Base-by-base conservation (phyloP, 2,888 invertebrate species). In the Euspilapteryx auroguttella region DNA sequence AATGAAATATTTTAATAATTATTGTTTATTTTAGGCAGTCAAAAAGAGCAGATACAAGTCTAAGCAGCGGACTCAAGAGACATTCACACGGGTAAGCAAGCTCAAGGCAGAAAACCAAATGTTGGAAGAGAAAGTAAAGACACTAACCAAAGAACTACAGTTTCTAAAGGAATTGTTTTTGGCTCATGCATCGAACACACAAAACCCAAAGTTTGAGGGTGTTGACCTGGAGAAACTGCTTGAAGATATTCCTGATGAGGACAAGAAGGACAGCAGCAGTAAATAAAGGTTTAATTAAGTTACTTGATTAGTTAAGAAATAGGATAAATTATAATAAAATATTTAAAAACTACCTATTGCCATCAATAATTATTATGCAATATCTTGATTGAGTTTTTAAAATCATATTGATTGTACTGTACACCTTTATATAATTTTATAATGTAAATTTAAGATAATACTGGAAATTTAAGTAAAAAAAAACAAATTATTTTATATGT, bases 91-190 rank as follows among this genome's bases (percentile, higher is more conserved):
- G 30, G 90, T 91, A 0, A 85, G 80, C 44, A 82, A 86, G 49
- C 54, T 91, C 21, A 86, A 86, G 50, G 82, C 80, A 6, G 90
- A 91, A 50, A 91, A 90, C 54, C 86, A 87, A 49, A 79, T 85
- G 44, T 57, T 91, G 14, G 87, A 89, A 51, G 86, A 88, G 43
- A 89, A 88, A 56, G 88, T 90, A 2, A 86, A 87, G 47, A 83
- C 86, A 31, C 64, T 90, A n/a, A 86, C 86, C 8, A 87, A 88
- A 49, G 89, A 91, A 49, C 59, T 91, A 13, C 83, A 85, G 25
- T 87, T 90, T 45, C 63, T 91, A 7, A 90, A 90, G 55, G 89
- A 90, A 47, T 62, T 91, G 30, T 89, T 91, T 47, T 58, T 90
- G 36, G 87, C 88, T 4, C 89, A 89, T 51, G 89, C 89, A 21